Base-by-base conservation (phyloP, 2,797 vertebrate species). In the Mus caroli region DNA sequence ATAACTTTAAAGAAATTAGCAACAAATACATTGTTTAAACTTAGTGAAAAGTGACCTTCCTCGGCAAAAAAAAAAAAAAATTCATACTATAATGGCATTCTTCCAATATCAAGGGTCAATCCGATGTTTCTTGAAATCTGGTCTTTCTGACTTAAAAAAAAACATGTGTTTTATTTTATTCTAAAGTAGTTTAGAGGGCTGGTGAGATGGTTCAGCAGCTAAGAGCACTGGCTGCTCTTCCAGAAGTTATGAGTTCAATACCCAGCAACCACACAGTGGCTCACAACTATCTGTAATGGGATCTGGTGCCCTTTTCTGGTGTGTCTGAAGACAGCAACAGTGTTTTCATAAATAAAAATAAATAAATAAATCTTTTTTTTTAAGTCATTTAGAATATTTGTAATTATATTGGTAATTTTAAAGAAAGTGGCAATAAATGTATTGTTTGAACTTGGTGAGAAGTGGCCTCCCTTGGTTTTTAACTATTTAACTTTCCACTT, bases 401-500 rank as follows among this genome's bases (percentile, higher is more conserved):
- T 54, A 84, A 91, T 37, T 67, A 37, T 10, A 79, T 11, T n/a
- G 46, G 13, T 43, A 75, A 82, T 37, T 76, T 26, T 54, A 56
- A 75, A 86, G 43, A 94, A 77, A 93, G 52, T 28, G 11, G 17
- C 56, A 13, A 69, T 24, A 50, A 90, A 64, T 71, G n/a, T 10
- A 78, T 12, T 67, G 78, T 24, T 88, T 79, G 84, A 71, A 82
- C 56, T 62, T 17, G 28, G 26, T 34, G 1, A 79, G 22, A 56
- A 84, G 73, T 84, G 20, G 76, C 19, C 31, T 77, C 62, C 22
- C 40, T 91, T 14, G 14, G 54, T 54, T 91, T 92, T 92, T 92
- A 90, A 64, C 62, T 75, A 67, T 56, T 90, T 75, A 54, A 91
- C 4, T 64, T 88, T 77, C 69, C 75, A 92, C 52, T 87, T 87